A percentile compares a stretch with the other conserved stretches of the same genome.
These are phyloP conservation scores for Incurvaria masculella DNA, from an alignment of 2,888 invertebrate genomes.

Conservation along the genomic window DNA sequence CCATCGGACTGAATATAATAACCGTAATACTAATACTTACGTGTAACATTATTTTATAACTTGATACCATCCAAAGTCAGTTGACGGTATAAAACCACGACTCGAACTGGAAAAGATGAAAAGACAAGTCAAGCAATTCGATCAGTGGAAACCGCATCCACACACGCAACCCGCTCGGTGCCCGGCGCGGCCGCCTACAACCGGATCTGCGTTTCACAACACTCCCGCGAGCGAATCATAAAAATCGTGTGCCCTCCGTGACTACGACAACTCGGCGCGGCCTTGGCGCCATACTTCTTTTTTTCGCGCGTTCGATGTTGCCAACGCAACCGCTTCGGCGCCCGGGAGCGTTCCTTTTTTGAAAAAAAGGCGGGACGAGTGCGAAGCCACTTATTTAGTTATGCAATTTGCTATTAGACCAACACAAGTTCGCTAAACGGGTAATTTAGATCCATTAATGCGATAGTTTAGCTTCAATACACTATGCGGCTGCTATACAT, in stretches of 20 bases:
- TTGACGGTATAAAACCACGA: too few species aligned
- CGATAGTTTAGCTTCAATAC: too few species aligned
- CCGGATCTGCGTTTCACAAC: constrained; percentile 22
- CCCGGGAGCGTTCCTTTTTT: constrained; percentile 32
- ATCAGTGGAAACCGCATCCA: background rate
- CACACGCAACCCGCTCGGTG: constrained; percentile 1
- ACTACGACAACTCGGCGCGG: constrained; percentile 56
- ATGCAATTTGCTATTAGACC: background rate
- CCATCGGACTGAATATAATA: too few species aligned
- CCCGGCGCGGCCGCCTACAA: background rate
- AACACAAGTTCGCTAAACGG: background rate
- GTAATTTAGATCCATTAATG: background rate
- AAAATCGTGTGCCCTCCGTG: constrained; percentile 50
- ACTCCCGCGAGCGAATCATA: constrained; percentile 33
- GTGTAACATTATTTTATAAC: too few species aligned
- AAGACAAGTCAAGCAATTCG: too few species aligned
- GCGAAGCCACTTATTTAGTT: background rate
- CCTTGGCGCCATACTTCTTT: too few species aligned
- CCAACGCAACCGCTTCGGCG: constrained; percentile 35
- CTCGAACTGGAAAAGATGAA: too few species aligned
- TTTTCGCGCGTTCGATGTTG: constrained; percentile 51
- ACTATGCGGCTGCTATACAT: too few species aligned
- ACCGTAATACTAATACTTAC: too few species aligned
- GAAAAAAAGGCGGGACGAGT: too few species aligned
- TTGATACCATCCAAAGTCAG: too few species aligned